Base-by-base conservation (phyloP, 2,113 vertebrate species). In the Calyptomena viridis region DNA sequence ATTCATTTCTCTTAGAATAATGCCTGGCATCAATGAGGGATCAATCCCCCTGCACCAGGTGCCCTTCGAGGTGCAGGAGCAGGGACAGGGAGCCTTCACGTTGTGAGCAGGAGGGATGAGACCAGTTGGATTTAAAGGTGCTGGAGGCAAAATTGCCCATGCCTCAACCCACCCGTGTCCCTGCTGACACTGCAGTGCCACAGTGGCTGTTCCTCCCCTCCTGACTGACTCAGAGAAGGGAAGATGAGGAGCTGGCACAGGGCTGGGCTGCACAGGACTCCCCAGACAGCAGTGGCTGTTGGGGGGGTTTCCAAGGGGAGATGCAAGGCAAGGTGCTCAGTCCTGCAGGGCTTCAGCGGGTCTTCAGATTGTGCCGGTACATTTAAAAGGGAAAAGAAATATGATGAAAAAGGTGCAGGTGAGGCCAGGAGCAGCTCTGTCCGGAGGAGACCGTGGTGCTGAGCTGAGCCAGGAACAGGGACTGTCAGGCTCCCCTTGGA, bases 61-160 rank as follows among this genome's bases (percentile, higher is more conserved):
- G 22, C 69, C 0, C 0, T 35, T 64, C 49, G 13, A 8, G 55
- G 5, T 10, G 46, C n/a, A 47, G 77, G 50, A 50, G 55, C 35
- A 30, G 50, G 35, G 11, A 44, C 28, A 30, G 53, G 76, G 46
- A 71, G 7, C 0, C 16, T 8, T 33, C 69, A 40, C 0, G 0
- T 7, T 35, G 44, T 37, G 27, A 81, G 35, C 22, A 19, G 39
- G 33, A 86, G 19, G 50, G 30, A 9, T 1, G 5, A 69, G 13
- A 46, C 5, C 68, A 21, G 40, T 8, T 39, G 50, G 31, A 72
- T 62, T 30, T 68, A 30, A 84, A 68, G 44, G 14, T 27, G 42
- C 31, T 59, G 53, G 31, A 63, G 58, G 10, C 63, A 64, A 68
- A 78, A 27, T 4, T 81, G 22, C 8, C 56, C 1, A 1, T n/a